phyloP scores from a whole-genome alignment of 2,113 vertebrate species.

The Lycaon pictus region DNA sequence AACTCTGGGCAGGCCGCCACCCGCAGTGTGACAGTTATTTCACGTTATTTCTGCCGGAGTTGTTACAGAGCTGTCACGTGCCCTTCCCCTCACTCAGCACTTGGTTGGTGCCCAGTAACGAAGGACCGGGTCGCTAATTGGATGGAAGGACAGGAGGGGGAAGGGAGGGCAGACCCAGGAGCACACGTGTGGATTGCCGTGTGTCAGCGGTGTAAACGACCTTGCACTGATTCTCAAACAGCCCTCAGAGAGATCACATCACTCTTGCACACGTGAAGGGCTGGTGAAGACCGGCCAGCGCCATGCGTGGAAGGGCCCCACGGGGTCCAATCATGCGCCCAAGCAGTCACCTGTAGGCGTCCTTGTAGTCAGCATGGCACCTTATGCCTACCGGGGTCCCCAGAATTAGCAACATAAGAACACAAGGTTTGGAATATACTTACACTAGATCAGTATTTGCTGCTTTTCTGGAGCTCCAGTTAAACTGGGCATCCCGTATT shows the following conservation, averaged over 20 bases:
- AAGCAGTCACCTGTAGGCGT: rapidly evolving
- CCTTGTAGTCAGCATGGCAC: rapidly evolving
- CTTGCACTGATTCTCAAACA: rapidly evolving
- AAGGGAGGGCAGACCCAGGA: rapidly evolving
- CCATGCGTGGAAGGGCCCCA: rapidly evolving
- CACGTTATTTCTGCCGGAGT: rapidly evolving
- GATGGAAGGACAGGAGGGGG: rapidly evolving
- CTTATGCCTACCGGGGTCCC: rapidly evolving
- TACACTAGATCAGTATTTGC: rapidly evolving
- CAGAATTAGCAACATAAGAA: neutral
- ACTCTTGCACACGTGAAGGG: too few relatives aligned
- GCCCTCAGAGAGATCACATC: neutral
- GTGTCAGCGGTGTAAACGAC: rapidly evolving
- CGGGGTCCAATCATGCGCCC: rapidly evolving
- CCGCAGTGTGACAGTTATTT: rapidly evolving
- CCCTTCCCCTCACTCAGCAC: neutral
- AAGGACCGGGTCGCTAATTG: too few relatives aligned
- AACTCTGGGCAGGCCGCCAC: rapidly evolving
- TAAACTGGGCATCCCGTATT: rapidly evolving
- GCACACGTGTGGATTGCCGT: rapidly evolving
- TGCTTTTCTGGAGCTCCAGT: neutral
- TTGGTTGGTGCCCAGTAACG: rapidly evolving
- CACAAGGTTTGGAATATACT: neutral
- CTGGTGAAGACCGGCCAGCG: rapidly evolving
- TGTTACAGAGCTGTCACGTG: rapidly evolving